phyloP scores from a whole-genome alignment of 2,113 vertebrate genomes.

The Cairina moschata region DNA sequence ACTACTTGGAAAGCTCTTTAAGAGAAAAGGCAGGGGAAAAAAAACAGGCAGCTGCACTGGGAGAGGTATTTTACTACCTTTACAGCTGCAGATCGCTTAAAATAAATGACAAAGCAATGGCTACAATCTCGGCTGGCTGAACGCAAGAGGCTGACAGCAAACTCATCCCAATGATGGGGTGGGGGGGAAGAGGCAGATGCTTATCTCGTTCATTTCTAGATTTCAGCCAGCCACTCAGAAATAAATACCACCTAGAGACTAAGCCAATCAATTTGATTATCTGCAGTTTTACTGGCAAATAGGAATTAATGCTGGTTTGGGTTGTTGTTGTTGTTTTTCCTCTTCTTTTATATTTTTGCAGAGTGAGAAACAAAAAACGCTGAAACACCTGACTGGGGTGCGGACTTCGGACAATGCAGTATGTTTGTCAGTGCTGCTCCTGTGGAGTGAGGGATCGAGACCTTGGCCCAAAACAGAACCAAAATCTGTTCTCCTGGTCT shows the following conservation, averaged over 20 bases:
- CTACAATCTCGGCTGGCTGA: slow-evolving; percentile 18
- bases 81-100: neutral
- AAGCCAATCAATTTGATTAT: neutral
- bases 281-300: neutral
- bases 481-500: slow-evolving; percentile 54
- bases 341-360: neutral
- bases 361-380: slow-evolving; percentile 15
- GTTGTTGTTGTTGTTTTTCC: neutral
- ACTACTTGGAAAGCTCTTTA: slow-evolving; percentile 11
- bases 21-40: neutral
- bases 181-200: neutral
- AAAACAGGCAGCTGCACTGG: neutral
- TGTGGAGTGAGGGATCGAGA: neutral
- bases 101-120: slow-evolving; percentile 34
- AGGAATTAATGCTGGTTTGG: slow-evolving; percentile 10
- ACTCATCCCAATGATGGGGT: neutral
- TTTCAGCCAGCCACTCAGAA: neutral
- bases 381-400: slow-evolving; percentile 15
- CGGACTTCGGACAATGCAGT: slow-evolving; percentile 4
- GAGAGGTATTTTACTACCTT: slow-evolving; percentile 17
- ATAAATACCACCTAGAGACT: slow-evolving; percentile 31
- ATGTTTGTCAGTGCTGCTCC: slow-evolving; percentile 59
- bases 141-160: slow-evolving; percentile 5
- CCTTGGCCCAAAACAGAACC: slow-evolving; percentile 49
- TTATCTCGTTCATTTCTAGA: neutral